Evolutionary conservation across 2,113 vertebrate species (phyloP).

Genomic region (mouse (Mus musculus)): DNA sequence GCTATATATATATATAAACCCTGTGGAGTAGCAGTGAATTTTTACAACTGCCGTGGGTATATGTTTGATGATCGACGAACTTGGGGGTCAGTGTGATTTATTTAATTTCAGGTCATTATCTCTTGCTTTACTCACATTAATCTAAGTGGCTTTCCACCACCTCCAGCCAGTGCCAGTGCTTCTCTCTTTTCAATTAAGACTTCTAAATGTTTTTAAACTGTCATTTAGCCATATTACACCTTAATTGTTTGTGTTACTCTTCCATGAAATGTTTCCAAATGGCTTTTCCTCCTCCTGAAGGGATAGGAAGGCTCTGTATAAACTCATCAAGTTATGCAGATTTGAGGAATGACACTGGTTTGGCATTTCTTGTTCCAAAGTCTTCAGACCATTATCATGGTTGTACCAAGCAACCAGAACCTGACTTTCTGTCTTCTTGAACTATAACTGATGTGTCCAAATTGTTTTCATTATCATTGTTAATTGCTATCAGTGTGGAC

Average conservation of each 20-base stretch:
- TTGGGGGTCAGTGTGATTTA: slow-evolving; percentile 67
- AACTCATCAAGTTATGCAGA: slow-evolving; percentile 24
- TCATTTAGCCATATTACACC: slow-evolving; percentile 75
- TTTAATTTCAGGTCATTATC: slow-evolving; percentile 69
- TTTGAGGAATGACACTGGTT: slow-evolving; percentile 61
- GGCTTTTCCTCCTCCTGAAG: slow-evolving; percentile 66
- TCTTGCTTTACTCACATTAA: slow-evolving; percentile 70
- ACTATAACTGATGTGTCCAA: neutral
- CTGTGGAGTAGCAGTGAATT: neutral
- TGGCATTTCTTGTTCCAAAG: slow-evolving; percentile 15
- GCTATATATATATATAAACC: neutral
- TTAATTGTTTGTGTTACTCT: slow-evolving; percentile 75
- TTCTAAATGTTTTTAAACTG: slow-evolving; percentile 71
- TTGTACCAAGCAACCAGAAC: slow-evolving; percentile 28
- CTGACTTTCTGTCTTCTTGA: slow-evolving; percentile 7
- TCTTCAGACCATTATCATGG: neutral
- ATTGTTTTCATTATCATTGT: neutral
- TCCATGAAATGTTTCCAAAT: slow-evolving; percentile 76
- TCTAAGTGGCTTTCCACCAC: slow-evolving; percentile 62
- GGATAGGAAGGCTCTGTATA: neutral
- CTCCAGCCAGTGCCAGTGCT: slow-evolving; percentile 61
- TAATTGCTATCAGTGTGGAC: neutral
- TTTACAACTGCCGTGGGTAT: neutral
- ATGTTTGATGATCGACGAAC: slow-evolving; percentile 41
- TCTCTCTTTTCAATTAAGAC: slow-evolving; percentile 75